Conservation (phyloP, 2,888 invertebrate species). For the Galerucella pusilla region DNA sequence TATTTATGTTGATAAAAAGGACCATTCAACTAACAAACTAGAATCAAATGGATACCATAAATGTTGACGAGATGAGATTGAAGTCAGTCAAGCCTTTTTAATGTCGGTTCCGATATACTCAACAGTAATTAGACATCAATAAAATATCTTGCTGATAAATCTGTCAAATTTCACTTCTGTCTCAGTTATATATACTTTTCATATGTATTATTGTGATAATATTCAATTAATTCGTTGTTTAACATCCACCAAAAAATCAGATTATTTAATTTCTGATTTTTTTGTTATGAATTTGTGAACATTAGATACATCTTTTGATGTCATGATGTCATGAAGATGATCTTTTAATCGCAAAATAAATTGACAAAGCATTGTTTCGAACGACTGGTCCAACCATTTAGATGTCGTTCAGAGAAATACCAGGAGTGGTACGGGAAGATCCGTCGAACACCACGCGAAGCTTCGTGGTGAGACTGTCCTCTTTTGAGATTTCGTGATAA, state of each 20-base stretch:
- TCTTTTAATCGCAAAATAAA: neutral
- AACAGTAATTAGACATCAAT: slow-evolving; percentile 33
- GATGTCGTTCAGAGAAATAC: too few relatives aligned
- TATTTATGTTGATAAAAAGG: slow-evolving; percentile 35
- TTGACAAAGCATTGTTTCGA: neutral
- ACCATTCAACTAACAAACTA: slow-evolving; percentile 32
- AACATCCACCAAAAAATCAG: too few relatives aligned
- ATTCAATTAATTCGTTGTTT: too few relatives aligned
- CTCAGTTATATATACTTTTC: neutral
- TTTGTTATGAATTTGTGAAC: too few relatives aligned
- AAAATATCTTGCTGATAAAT: slow-evolving; percentile 29
- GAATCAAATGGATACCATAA: slow-evolving; percentile 35
- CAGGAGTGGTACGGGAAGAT: too few relatives aligned
- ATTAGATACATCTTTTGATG: neutral
- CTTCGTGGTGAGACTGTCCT: too few relatives aligned
- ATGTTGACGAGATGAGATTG: slow-evolving; percentile 33
- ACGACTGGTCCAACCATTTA: too few relatives aligned
- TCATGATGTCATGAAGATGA: neutral
- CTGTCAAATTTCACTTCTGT: neutral
- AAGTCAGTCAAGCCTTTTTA: slow-evolving; percentile 29
- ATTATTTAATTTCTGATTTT: too few relatives aligned
- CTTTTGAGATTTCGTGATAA: too few relatives aligned
- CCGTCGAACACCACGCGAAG: too few relatives aligned
- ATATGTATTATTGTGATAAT: neutral
- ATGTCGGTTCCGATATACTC: slow-evolving; percentile 24